These are phyloP conservation scores for Ernsta delagoae DNA, from an alignment of 2,888 invertebrate genomes.

Conservation along the genomic window DNA sequence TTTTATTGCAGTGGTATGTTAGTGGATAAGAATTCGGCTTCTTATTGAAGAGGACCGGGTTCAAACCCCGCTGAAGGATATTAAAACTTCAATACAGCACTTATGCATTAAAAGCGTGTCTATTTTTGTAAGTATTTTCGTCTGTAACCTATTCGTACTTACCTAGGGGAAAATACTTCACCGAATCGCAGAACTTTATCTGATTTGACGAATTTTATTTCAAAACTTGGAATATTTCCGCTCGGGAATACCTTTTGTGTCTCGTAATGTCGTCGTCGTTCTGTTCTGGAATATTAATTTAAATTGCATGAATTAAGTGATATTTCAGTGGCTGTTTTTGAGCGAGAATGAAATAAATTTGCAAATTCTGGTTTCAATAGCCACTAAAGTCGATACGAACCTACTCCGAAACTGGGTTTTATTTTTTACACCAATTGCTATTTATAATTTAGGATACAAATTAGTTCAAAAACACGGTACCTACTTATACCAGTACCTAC, in stretches of 20 bases:
- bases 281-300: slow-evolving; percentile 8
- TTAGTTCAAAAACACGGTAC: no score
- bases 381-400: not conserved
- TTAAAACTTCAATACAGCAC: no score
- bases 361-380: not conserved
- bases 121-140: no score
- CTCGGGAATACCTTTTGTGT: slow-evolving; percentile 7
- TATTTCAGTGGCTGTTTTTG: not conserved
- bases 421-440: not conserved
- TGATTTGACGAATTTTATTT: slow-evolving; percentile 20
- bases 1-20: no score
- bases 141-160: not conserved
- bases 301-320: slow-evolving; percentile 12
- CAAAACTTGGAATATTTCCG: slow-evolving; percentile 6
- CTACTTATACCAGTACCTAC: no score
- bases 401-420: not conserved
- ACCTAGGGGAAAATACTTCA: not conserved
- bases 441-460: no score
- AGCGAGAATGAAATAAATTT: not conserved
- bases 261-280: not conserved
- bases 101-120: no score
- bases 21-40: no score
- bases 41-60: no score
- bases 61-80: no score
- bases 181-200: slow-evolving; percentile 3